Evolutionary conservation across 2,888 invertebrate species (phyloP), one percentile per base, ranked within the genome.

Genomic region (Listrodromus nycthemerus): DNA sequence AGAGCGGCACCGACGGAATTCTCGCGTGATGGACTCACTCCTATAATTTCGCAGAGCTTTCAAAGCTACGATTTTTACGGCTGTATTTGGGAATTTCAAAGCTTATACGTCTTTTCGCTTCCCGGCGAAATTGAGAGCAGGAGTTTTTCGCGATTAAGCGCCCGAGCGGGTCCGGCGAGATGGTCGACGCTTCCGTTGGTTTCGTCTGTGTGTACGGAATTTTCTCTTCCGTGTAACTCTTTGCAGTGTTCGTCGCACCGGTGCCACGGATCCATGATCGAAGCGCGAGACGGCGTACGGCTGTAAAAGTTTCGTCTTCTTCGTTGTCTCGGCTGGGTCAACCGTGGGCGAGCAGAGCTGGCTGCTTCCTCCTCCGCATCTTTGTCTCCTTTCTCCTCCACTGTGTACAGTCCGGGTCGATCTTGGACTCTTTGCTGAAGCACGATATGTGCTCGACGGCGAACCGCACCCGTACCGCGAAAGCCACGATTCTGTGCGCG

Each of bases 231-330:
- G 63, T 83, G 78, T 78, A 70, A 48, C 58, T 45, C 50, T 50
- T 67, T 33, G 48, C 70, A 48, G 45, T 10, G 30, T 30, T 24
- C 73, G 30, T 24, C 45, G 30, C 24, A 66, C 63, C 63, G 55
- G 41, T 13, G 71, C 73, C 70, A 24, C 78, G 73, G 69, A 71
- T 80, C 78, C 81, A 66, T 84, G 75, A 84, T 81, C 84, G 78
- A 79, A 84, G 65, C 78, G 48, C 78, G 74, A 70, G 75, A 58
- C 78, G 70, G 13, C 55, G 45, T 77, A 41, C 50, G 83, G 84
- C 41, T 81, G 81, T 81, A 81, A 84, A 78, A 81, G 70, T 71
- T 84, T 65, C 70, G 33, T 61, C 61, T 61, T 61, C 61, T 61
- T 61, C 61, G 55, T 70, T 45, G 41, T 30, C 30, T 7, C 70